Conservation (phyloP, 1,140 invertebrate species). For the Neodiprion fabricii region DNA sequence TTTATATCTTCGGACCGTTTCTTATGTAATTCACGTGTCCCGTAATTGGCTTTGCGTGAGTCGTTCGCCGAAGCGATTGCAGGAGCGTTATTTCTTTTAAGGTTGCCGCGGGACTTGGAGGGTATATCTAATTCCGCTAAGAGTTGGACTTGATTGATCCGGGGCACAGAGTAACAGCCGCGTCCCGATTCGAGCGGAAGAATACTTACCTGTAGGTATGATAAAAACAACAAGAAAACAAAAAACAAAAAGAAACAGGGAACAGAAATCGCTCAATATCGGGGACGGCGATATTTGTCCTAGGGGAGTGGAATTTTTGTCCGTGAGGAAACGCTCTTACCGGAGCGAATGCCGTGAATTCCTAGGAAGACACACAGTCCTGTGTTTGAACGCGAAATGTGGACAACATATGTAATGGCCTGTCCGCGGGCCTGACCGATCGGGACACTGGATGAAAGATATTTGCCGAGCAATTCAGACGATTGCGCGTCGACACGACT, state of each 20-base stretch:
- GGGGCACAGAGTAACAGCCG: not conserved
- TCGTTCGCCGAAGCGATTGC: not conserved
- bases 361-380: constrained; percentile 16
- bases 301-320: too few relatives aligned
- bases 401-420: constrained; percentile 52
- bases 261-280: too few relatives aligned
- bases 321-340: too few relatives aligned
- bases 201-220: constrained; percentile 8
- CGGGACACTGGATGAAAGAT: constrained; percentile 23
- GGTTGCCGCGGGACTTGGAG: not conserved
- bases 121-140: not conserved
- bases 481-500: constrained; percentile 36
- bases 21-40: constrained; percentile 4
- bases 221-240: too few relatives aligned
- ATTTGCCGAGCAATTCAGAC: constrained; percentile 42
- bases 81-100: not conserved
- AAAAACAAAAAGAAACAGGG: too few relatives aligned
- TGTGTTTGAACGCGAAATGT: constrained; percentile 51
- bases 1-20: constrained; percentile 1
- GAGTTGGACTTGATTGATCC: not conserved
- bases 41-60: constrained; percentile 4
- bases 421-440: constrained; percentile 43
- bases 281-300: constrained; percentile 12
- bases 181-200: constrained; percentile 24
- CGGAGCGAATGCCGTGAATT: constrained; percentile 7